These are phyloP conservation scores for Pampusana beccarii DNA, from an alignment of 2,113 vertebrate species.

Conservation along the genomic window DNA sequence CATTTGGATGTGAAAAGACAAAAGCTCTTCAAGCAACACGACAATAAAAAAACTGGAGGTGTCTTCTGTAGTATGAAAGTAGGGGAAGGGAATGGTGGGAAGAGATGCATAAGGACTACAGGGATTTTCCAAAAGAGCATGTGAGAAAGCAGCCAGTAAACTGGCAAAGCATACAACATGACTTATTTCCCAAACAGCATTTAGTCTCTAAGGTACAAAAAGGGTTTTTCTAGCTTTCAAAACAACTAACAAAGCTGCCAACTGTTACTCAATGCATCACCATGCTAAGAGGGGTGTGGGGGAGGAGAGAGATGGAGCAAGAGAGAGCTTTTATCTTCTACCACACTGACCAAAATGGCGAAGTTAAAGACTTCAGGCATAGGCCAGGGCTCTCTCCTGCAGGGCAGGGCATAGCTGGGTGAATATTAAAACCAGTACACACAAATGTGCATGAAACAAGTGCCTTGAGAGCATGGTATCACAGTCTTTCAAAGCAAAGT, in stretches of 20 bases:
- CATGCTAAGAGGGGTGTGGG: background rate
- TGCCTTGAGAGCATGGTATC: background rate
- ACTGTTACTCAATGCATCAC: conserved; percentile 43
- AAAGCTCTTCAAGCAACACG: conserved; percentile 14
- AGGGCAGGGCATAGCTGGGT: background rate
- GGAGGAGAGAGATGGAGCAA: background rate
- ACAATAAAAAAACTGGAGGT: conserved; percentile 15
- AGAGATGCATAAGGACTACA: background rate
- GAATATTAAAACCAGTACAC: background rate
- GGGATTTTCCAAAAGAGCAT: conserved; percentile 39
- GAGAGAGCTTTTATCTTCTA: background rate
- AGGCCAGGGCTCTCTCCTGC: background rate
- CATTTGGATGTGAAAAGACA: conserved; percentile 37
- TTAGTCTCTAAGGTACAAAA: conserved; percentile 41
- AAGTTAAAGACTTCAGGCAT: background rate
- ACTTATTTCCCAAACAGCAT: conserved; percentile 46
- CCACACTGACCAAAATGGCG: background rate
- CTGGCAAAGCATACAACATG: conserved; percentile 14
- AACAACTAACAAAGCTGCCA: conserved; percentile 57
- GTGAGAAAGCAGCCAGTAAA: conserved; percentile 45
- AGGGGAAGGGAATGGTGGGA: background rate
- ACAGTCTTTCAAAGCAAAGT: background rate
- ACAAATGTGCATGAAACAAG: background rate
- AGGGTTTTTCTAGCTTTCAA: conserved; percentile 52
- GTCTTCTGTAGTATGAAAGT: background rate